Evolutionary conservation across 2,888 invertebrate genomes (phyloP).

Genomic region (Ophion ellenae): DNA sequence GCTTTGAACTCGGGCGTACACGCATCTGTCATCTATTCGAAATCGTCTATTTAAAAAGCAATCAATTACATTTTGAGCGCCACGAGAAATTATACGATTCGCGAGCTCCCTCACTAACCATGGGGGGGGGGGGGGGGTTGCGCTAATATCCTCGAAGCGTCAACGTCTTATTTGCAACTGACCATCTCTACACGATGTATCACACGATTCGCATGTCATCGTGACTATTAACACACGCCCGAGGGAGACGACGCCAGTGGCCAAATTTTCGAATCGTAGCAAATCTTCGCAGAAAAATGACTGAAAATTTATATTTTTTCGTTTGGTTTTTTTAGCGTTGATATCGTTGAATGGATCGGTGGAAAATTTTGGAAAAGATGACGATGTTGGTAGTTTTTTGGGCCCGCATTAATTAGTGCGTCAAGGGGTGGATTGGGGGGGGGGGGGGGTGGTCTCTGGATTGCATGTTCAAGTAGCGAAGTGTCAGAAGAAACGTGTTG

Average conservation of each 20-base stretch:
- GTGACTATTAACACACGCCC: background rate
- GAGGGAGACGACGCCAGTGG: too few relatives aligned
- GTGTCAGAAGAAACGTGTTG: too few relatives aligned
- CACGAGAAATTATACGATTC: slow-evolving; percentile 8
- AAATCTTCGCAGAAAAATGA: too few relatives aligned
- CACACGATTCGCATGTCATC: background rate
- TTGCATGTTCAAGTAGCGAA: too few relatives aligned
- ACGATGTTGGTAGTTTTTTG: too few relatives aligned
- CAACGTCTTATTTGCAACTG: background rate
- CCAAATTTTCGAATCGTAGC: too few relatives aligned
- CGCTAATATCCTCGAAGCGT: background rate
- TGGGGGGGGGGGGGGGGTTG: too few relatives aligned
- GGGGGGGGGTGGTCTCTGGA: too few relatives aligned
- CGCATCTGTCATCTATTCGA: slow-evolving; percentile 20
- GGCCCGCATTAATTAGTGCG: too few relatives aligned
- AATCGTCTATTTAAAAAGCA: slow-evolving; percentile 53
- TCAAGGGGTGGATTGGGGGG: too few relatives aligned
- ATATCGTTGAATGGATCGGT: background rate
- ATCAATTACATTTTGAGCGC: slow-evolving; percentile 51
- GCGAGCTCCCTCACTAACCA: background rate
- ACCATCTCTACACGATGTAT: background rate
- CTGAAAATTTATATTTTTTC: too few relatives aligned
- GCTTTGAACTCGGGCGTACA: slow-evolving; percentile 6
- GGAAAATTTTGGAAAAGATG: background rate
- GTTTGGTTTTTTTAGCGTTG: background rate